Conservation (phyloP, 1,140 invertebrate genomes). For the Potamilus streckersoni region DNA sequence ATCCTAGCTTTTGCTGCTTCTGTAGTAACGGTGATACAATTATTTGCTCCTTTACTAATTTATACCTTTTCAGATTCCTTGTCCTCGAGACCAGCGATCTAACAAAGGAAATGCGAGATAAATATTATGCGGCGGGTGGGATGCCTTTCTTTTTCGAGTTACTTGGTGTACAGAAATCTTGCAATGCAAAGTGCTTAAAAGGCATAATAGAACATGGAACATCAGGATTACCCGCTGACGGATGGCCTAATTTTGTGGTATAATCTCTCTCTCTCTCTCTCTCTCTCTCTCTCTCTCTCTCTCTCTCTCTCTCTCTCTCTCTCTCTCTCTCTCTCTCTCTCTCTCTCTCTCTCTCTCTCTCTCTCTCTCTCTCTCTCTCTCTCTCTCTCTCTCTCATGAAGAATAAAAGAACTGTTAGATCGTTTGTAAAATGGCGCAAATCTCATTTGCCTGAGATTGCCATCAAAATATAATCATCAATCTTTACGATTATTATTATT, state of each 20-base stretch:
- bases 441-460: background rate
- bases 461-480: no score
- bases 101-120: background rate
- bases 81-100: background rate
- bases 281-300: background rate
- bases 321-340: no score
- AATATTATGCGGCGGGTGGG: constrained; percentile 18
- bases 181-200: constrained; percentile 9
- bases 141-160: constrained; percentile 28
- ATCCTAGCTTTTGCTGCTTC: no score
- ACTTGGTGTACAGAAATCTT: background rate
- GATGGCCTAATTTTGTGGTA: constrained; percentile 28
- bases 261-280: background rate
- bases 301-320: no score
- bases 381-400: background rate
- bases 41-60: background rate
- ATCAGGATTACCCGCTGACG: constrained; percentile 3
- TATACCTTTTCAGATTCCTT: background rate
- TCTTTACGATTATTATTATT: no score
- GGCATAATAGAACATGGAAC: constrained; percentile 8
- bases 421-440: no score
- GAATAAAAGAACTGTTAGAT: background rate
- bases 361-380: no score
- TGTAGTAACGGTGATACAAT: no score
- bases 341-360: no score